Base-by-base conservation (phyloP, 2,797 vertebrate genomes). In the Clarias fuscus region DNA sequence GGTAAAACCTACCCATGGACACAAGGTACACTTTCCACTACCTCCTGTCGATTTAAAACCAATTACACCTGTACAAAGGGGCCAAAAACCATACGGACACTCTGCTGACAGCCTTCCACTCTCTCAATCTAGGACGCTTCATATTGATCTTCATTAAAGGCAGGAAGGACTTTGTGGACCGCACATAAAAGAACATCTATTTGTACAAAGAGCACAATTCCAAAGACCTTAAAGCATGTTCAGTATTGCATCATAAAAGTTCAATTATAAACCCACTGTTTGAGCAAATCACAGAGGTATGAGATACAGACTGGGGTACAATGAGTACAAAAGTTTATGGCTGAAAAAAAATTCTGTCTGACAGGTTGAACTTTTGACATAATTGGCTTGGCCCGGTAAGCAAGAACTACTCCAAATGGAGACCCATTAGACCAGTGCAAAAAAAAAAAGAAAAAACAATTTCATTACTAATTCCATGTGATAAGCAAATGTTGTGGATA, bases 51-150 rank as follows among this genome's bases (percentile, higher is more conserved):
- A 88, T 89, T 87, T 90, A 84, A 88, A 88, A 84, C 30, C 87
- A 89, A 89, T 89, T 88, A 89, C 83, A 79, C 82, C n/a, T 73
- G 64, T 64, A 87, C 86, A 89, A 89, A 89, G 24, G 61, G 78
- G n/a, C 30, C 15, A 10, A 15, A 33, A 67, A 70, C 7, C 65
- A 70, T 33, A 61, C 37, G 78, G 62, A 84, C 48, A 13, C 67
- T 84, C 71, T 30, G 43, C 59, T 77, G 11, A 71, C 62, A 43
- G 58, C 56, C 61, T 86, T 73, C 67, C 22, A 82, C 18, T 56
- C 40, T 71, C 7, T 77, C 14, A 40, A 71, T 33, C 53, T 86
- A 75, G 62, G 58, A 71, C 20, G 24, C 82, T 70, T 76, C 27
- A 78, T 68, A 87, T 84, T 72, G 75, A 73, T 84, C 82, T 84